These are phyloP conservation scores for Phataginus tricuspis DNA, from an alignment of 2,797 vertebrate genomes.

Conservation along the genomic window DNA sequence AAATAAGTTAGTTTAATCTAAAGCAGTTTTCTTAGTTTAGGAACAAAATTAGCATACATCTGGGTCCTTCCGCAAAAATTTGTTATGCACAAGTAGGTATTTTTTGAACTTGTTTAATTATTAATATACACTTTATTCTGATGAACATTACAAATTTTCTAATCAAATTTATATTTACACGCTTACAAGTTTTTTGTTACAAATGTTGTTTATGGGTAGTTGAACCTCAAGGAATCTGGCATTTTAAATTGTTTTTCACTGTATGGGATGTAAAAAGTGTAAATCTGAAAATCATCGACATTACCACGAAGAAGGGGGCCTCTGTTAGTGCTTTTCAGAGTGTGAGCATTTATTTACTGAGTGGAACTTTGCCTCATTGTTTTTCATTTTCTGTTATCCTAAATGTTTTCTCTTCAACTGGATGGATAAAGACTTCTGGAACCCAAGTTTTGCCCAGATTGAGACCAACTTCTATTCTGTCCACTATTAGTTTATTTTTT, in stretches of 20 bases:
- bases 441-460: neutral
- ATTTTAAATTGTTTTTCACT: constrained; percentile 39
- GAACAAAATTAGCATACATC: constrained; percentile 38
- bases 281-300: neutral
- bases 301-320: neutral
- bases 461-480: neutral
- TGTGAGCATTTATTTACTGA: neutral
- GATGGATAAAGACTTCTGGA: neutral
- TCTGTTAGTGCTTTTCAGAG: neutral
- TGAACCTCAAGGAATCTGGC: constrained; percentile 5
- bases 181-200: constrained; percentile 12
- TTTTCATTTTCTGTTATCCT: neutral
- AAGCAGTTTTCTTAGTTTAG: constrained; percentile 47
- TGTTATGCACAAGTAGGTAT: constrained; percentile 3
- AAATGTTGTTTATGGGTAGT: neutral
- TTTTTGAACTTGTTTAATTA: constrained; percentile 45
- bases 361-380: neutral
- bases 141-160: constrained; percentile 25
- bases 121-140: constrained; percentile 36
- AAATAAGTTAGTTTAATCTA: constrained; percentile 47
- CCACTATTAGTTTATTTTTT: neutral
- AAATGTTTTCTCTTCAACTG: neutral
- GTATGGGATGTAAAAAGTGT: constrained; percentile 37
- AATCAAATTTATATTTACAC: constrained; percentile 49
- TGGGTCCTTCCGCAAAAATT: neutral